Conservation (phyloP, 1,140 invertebrate genomes). For the Helicoverpa armigera region DNA sequence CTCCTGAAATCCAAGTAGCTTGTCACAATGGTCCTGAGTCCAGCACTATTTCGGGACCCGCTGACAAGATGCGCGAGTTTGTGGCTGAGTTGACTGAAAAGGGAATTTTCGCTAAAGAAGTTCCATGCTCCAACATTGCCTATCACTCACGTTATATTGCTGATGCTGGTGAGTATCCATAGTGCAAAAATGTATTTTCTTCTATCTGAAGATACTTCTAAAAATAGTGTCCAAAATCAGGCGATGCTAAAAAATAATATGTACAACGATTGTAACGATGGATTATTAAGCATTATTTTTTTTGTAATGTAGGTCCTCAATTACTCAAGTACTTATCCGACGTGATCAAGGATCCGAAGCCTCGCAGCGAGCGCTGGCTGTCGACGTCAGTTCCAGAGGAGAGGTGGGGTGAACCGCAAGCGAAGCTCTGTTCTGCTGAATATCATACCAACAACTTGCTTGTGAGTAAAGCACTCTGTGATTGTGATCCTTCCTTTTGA, state of each 20-base stretch:
- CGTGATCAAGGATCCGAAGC: slow-evolving; percentile 89
- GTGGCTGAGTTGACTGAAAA: slow-evolving; percentile 88
- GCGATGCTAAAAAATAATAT: no score
- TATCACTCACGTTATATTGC: slow-evolving; percentile 94
- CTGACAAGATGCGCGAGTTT: slow-evolving; percentile 89
- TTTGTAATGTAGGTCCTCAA: slow-evolving; percentile 84
- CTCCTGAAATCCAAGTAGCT: slow-evolving; percentile 90
- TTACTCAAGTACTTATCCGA: slow-evolving; percentile 90
- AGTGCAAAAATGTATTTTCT: background rate
- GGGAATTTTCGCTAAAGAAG: slow-evolving; percentile 92
- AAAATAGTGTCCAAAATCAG: no score
- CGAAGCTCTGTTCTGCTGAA: slow-evolving; percentile 92
- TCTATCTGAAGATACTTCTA: no score
- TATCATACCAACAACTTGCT: slow-evolving; percentile 95
- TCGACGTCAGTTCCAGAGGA: slow-evolving; percentile 92
- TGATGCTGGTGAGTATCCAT: slow-evolving; percentile 84
- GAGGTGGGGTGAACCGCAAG: slow-evolving; percentile 89
- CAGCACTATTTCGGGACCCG: slow-evolving; percentile 94
- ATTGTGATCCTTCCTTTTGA: no score
- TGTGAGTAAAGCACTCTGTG: background rate
- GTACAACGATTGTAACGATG: no score
- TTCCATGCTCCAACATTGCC: slow-evolving; percentile 92
- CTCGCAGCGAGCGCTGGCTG: slow-evolving; percentile 92
- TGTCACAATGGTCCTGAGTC: slow-evolving; percentile 86
- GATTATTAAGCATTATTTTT: no score